Conservation (phyloP, 30 jellyfish, hydroid and myxozoan genomes). For the Hydractinia echinata region DNA sequence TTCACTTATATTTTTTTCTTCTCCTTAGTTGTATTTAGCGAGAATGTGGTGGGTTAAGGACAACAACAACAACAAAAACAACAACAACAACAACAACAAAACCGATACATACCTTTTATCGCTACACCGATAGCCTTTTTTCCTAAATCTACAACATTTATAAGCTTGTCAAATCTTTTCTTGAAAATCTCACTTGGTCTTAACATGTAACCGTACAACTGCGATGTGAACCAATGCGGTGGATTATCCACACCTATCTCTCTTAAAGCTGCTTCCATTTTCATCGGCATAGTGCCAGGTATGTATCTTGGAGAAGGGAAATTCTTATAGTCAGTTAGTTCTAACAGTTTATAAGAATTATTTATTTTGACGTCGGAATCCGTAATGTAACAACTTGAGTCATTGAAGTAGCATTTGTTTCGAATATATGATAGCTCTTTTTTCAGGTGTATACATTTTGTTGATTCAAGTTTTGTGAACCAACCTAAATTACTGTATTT, state of each 20-base stretch:
- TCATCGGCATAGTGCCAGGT: slow-evolving; percentile 7
- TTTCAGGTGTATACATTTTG: not conserved
- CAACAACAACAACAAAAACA: no score
- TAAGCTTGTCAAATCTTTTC: no score
- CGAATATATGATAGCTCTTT: not conserved
- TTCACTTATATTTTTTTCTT: no score
- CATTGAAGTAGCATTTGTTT: not conserved
- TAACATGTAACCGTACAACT: not conserved
- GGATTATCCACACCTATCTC: not conserved
- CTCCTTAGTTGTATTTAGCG: no score
- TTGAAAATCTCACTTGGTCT: not conserved
- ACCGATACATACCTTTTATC: no score
- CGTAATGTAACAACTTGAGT: not conserved
- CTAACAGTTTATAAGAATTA: not conserved
- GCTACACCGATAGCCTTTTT: no score
- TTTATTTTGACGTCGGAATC: not conserved
- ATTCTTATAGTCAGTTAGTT: not conserved
- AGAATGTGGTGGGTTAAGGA: no score
- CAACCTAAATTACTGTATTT: no score
- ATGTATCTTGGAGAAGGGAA: slow-evolving; percentile 1
- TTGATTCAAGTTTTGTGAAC: not conserved
- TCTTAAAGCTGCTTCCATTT: not conserved
- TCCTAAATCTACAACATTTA: no score
- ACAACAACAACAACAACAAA: no score
- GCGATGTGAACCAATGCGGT: slow-evolving; percentile 4